Evolutionary conservation across 1,140 invertebrate species (phyloP).

Genomic region (Penaeus indicus): DNA sequence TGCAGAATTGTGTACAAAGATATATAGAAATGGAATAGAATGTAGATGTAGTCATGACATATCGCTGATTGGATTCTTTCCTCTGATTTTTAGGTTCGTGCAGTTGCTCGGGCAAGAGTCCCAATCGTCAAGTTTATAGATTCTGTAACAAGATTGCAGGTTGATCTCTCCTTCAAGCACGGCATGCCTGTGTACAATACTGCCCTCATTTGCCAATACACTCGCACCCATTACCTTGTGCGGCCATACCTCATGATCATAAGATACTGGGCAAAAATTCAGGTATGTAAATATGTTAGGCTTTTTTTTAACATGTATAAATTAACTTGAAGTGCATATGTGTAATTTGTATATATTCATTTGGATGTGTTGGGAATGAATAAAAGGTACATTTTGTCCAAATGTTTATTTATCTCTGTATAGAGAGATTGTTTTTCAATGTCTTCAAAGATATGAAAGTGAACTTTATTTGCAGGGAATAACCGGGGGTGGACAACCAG

Average conservation of each 20-base stretch:
- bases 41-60: background rate
- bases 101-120: conserved; percentile 78
- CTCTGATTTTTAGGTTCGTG: conserved; percentile 71
- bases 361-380: background rate
- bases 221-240: conserved; percentile 74
- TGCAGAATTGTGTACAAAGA: background rate
- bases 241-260: conserved; percentile 76
- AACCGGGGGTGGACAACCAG: conserved; percentile 41
- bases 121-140: conserved; percentile 81
- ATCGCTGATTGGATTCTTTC: conserved; percentile 68
- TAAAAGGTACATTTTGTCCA: background rate
- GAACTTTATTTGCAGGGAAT: conserved; percentile 36
- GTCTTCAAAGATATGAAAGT: background rate
- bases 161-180: conserved; percentile 81
- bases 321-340: background rate
- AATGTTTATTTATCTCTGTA: background rate
- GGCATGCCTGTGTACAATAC: conserved; percentile 77
- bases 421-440: background rate
- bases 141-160: conserved; percentile 73
- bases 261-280: conserved; percentile 79
- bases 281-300: conserved; percentile 66
- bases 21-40: background rate
- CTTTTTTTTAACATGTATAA: background rate
- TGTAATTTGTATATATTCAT: background rate
- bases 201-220: conserved; percentile 75